A percentile compares a stretch with the other conserved stretches of the same genome.
These are phyloP conservation scores for Morinoia aosen DNA, from an alignment of 2,888 invertebrate genomes.

Conservation along the genomic window DNA sequence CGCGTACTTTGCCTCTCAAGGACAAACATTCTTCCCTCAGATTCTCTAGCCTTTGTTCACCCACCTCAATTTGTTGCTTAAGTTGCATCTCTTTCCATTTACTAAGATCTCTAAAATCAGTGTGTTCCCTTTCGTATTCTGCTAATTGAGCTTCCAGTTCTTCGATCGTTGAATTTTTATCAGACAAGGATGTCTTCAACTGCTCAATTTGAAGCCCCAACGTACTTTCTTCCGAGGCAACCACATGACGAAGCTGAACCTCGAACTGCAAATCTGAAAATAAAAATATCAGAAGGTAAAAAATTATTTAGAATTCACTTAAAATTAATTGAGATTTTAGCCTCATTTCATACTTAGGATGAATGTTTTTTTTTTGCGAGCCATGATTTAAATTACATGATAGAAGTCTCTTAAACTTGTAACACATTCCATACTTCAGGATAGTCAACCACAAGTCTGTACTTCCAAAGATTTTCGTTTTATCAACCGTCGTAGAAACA, in stretches of 20 bases:
- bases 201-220: not conserved
- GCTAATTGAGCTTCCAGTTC: not conserved
- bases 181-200: not conserved
- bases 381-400: too few relatives aligned
- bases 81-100: slow-evolving; percentile 33
- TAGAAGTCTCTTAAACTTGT: too few relatives aligned
- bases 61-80: slow-evolving; percentile 38
- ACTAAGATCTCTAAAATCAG: not conserved
- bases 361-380: too few relatives aligned
- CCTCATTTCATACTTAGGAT: too few relatives aligned
- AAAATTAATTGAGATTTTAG: too few relatives aligned
- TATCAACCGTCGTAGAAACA: too few relatives aligned
- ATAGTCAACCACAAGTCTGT: too few relatives aligned
- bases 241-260: slow-evolving; percentile 12
- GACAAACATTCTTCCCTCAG: slow-evolving; percentile 38
- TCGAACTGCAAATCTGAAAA: slow-evolving; percentile 54
- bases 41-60: slow-evolving; percentile 33
- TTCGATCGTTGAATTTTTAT: not conserved
- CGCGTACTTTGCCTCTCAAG: slow-evolving; percentile 34
- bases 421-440: too few relatives aligned
- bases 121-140: not conserved
- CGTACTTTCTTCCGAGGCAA: not conserved
- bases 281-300: not conserved
- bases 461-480: too few relatives aligned
- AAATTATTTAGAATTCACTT: too few relatives aligned